Evolutionary conservation across 2,113 vertebrate genomes (phyloP), one percentile per base, ranked within the genome.

Genomic region (Chloropsis cyanopogon): DNA sequence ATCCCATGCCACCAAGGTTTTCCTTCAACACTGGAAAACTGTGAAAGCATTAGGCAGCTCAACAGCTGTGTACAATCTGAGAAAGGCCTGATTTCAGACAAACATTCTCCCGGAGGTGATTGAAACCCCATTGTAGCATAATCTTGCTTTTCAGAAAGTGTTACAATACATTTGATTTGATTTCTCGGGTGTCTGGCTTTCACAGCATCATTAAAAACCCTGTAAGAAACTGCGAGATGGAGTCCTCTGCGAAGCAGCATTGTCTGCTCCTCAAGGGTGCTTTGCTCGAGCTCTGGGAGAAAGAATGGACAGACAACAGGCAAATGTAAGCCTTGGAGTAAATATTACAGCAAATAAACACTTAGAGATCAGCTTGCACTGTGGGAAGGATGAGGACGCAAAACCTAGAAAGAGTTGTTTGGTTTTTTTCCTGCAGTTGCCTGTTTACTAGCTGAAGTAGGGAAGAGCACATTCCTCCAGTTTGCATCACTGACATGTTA

Each of bases 121-220:
- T 98, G 98, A 96, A 96, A 96, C 97, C 98, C 98, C 97, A 98
- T 99, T 98, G 98, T 98, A 86, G 91, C 96, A 73, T 99, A 99
- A 99, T 99, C 98, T 98, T n/a, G 95, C 98, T 98, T 99, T 99
- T 99, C 98, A 99, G 96, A 96, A 98, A 98, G 97, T 98, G 98
- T 98, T 99, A 98, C 98, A 98, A 98, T 99, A 98, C 97, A 98
- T 99, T 99, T 95, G 97, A 93, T 95, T 97, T 98, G 98, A 99
- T 99, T 99, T 98, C 98, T 98, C 95, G 98, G 98, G 98, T 97
- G 98, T 98, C 97, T 95, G 95, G 97, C 98, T 98, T 98, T 95
- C 94, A 97, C 71, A 89, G 97, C 93, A 97, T 98, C 98, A 97
- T 98, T 99, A 98, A 98, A 98, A 97, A 90, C 98, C 96, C 98